Evolutionary conservation across 2,113 vertebrate genomes (phyloP), one percentile per base, ranked within the genome.

Genomic region (Dromaius novaehollandiae): DNA sequence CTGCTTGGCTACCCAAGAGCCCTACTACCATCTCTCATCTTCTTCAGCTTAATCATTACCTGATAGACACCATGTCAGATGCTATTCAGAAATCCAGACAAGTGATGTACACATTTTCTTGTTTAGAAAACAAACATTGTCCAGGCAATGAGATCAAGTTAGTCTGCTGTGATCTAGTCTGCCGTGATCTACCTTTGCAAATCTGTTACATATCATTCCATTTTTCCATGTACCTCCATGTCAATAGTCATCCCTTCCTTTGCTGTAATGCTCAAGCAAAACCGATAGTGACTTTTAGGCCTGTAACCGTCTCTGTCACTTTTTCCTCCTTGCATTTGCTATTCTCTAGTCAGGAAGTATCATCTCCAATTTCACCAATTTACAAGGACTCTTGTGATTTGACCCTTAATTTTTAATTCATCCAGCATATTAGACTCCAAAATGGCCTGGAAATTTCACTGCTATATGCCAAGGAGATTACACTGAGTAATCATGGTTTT

Each of bases 41-140:
- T 3, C 70, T 48, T 20, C 87, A 26, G 2, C 90, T 18, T 2
- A 3, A 9, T 7, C 58, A 1, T 2, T 8, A 3, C 46, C 93
- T 30, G 6, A 9, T 0, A 1, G 38, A 7, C 38, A 1, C 58
- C 0, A 0, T 1, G 2, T 7, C 12, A 15, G 81, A 17, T 5
- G 42, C 42, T n/a, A 0, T 7, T 6, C 25, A 25, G 2, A 1
- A 14, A 36, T 7, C 14, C 73, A 26, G 81, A 4, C 32, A 9
- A 44, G 70, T 1, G 10, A 44, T 19, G 22, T 11, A 42, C 0
- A 10, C 74, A 19, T 11, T 56, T 13, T 7, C 7, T 5, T 3
- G 15, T 7, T n/a, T 4, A 42, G 68, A 21, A 42, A 61, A 8
- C 16, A 26, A 25, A 11, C 1, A 5, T 12, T 58, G n/a, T 46